Conservation (phyloP, 1,140 invertebrate species). For the Polypedilum pembai region DNA sequence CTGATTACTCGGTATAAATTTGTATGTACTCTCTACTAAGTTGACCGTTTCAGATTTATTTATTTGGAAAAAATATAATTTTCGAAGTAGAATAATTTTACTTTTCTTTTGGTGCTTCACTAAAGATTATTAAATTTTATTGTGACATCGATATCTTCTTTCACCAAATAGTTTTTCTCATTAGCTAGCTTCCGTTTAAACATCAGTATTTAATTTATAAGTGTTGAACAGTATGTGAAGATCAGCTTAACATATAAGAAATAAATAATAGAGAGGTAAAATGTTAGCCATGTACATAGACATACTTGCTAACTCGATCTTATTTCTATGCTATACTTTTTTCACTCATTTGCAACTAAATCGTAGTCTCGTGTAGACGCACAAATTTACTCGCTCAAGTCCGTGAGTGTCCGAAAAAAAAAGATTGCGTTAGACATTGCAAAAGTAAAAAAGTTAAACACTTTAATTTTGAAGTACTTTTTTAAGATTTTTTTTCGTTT, state of each 20-base stretch:
- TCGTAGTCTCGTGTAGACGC: background rate
- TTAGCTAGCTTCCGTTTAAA: too few species aligned
- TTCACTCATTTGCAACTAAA: background rate
- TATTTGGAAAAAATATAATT: too few species aligned
- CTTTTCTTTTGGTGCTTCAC: too few species aligned
- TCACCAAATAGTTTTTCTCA: too few species aligned
- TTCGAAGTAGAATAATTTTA: too few species aligned
- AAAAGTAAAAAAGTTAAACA: background rate
- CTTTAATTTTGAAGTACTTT: background rate
- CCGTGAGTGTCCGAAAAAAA: slow-evolving; percentile 9
- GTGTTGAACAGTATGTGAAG: background rate
- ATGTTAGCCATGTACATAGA: background rate
- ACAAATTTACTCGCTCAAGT: background rate
- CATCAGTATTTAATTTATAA: too few species aligned
- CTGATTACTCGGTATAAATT: too few species aligned
- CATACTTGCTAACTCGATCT: background rate
- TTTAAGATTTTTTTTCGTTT: background rate
- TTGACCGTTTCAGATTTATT: too few species aligned
- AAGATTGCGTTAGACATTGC: background rate
- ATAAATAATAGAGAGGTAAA: background rate
- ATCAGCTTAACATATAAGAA: background rate
- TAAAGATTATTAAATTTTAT: too few species aligned
- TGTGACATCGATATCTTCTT: too few species aligned
- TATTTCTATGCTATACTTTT: too few species aligned
- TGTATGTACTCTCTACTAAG: too few species aligned